phyloP scores from a whole-genome alignment of 2,888 invertebrate species.

The Drosophila picticornis region DNA sequence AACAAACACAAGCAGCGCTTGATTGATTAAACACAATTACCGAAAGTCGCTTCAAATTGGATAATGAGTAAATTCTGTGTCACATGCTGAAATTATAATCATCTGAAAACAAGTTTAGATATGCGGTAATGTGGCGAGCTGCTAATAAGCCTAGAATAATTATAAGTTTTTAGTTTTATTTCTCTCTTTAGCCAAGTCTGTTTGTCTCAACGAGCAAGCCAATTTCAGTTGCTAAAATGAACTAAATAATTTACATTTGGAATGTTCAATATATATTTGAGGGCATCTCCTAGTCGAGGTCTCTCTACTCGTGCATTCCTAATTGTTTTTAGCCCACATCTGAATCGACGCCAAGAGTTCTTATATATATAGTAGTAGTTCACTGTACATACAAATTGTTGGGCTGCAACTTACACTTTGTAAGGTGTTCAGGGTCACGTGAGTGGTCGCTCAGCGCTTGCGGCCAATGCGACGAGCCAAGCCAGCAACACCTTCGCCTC shows the following conservation, averaged over 20 bases:
- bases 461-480: constrained; percentile 6
- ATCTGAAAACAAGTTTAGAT: constrained; percentile 15
- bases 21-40: constrained; percentile 80
- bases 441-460: constrained; percentile 27
- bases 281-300: background rate
- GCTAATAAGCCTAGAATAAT: background rate
- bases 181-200: background rate
- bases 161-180: background rate
- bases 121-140: background rate
- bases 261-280: background rate
- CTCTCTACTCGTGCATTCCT: background rate
- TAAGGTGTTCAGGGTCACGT: constrained; percentile 49
- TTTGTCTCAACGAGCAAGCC: background rate
- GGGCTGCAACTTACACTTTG: background rate
- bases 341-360: background rate
- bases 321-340: background rate
- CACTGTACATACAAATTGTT: background rate
- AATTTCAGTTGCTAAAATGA: background rate
- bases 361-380: no score
- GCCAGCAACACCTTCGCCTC: constrained; percentile 40
- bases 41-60: constrained; percentile 32
- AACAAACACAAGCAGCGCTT: constrained; percentile 64
- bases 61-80: constrained; percentile 29
- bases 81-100: constrained; percentile 47
- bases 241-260: background rate